Base-by-base conservation (phyloP, 2,888 invertebrate genomes). In the Nephrocerus scutellatus region DNA sequence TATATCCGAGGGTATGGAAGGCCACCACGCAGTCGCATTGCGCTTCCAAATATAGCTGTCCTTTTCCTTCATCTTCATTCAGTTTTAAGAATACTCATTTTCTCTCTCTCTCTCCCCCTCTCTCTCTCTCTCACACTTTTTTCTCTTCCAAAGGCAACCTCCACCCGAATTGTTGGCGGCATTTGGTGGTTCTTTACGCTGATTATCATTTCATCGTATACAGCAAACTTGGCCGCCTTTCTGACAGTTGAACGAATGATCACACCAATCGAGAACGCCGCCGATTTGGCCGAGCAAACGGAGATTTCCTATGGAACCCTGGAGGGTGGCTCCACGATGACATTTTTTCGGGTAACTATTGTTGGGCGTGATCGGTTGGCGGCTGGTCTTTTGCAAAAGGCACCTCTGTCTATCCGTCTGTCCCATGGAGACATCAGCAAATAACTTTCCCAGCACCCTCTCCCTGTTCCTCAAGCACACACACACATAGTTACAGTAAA, bases 111-210 rank as follows among this genome's bases (percentile, higher is more conserved):
- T n/a, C n/a, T n/a, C n/a, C n/a, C n/a, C n/a, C n/a, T n/a, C n/a
- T n/a, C n/a, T n/a, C n/a, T n/a, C n/a, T n/a, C n/a, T n/a, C n/a
- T n/a, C n/a, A n/a, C n/a, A n/a, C n/a, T n/a, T n/a, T n/a, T n/a
- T n/a, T n/a, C n/a, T n/a, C n/a, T n/a, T n/a, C n/a, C n/a, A n/a
- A n/a, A n/a, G n/a, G n/a, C n/a, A n/a, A n/a, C n/a, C 3, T 89
- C 89, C 5, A 97, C 97, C 1, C 74, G 97, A 36, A 89, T 97
- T 49, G 93, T 97, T 6, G 93, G 95, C 8, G 93, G 88, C 1
- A 89, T 91, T 55, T 98, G 97, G 97, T 98, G 97, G 95, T 97
- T 98, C 72, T 98, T 98, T 71, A 97, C 96, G 0, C 76, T 98
- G 25, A 97, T 98, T 65, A 93, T 97, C 63, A 89, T 97, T 46